Evolutionary conservation across 2,797 vertebrate species (phyloP).

Genomic region (Chloroceryle inda): DNA sequence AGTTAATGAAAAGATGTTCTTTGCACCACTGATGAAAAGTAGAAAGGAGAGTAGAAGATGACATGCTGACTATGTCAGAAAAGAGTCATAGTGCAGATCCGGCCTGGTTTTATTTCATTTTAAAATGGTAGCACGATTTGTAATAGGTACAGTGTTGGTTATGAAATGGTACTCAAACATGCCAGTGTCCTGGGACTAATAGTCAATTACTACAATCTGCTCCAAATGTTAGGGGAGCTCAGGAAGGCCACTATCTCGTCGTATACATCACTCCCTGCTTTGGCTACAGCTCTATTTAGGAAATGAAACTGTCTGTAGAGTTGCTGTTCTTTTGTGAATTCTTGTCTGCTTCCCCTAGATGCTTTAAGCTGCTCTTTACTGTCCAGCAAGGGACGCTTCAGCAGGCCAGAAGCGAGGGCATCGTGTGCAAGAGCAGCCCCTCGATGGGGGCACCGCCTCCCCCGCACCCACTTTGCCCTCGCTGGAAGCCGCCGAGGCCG

Average conservation of each 20-base stretch:
- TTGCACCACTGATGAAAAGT: background rate
- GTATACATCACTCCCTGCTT: accelerated
- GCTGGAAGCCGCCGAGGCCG: background rate
- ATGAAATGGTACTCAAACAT: background rate
- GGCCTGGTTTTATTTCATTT: background rate
- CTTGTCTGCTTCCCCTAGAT: accelerated
- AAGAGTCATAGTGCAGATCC: background rate
- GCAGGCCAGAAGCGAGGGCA: accelerated
- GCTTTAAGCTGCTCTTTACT: accelerated
- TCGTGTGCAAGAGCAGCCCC: accelerated
- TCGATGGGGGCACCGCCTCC: accelerated
- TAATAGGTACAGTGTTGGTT: background rate
- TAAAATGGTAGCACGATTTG: background rate
- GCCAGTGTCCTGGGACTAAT: too few relatives aligned
- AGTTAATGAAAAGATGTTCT: background rate
- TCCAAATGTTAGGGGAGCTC: background rate
- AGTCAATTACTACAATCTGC: accelerated
- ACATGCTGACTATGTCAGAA: background rate
- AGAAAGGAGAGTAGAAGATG: background rate
- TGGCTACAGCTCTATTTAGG: background rate
- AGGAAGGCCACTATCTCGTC: accelerated
- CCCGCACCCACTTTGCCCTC: accelerated
- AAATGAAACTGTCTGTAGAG: background rate
- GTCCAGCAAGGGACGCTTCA: accelerated
- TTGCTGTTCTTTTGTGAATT: too few relatives aligned